Evolutionary conservation across 23 tunicate species (phyloP).

Genomic region (Clavelina lepadiformis): DNA sequence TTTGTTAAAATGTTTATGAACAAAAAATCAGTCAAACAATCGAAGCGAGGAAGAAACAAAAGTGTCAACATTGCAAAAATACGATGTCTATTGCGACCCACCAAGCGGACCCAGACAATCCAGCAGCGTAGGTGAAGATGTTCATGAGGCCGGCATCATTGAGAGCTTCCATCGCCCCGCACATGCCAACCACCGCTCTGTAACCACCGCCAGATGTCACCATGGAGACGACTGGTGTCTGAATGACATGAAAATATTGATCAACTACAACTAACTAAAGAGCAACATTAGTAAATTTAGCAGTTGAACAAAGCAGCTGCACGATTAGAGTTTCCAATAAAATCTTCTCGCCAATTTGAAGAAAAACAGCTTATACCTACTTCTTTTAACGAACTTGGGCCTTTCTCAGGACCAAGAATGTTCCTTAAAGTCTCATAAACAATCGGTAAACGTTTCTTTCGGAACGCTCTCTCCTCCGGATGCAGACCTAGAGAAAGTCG

Average conservation of each 20-base stretch:
- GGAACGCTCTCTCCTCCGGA: constrained; percentile 41
- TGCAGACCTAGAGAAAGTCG: constrained; percentile 39
- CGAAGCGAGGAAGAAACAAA: no score
- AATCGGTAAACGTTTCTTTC: constrained; percentile 47
- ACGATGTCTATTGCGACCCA: constrained; percentile 6
- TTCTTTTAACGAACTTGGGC: constrained; percentile 34
- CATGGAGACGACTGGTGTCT: constrained; percentile 79
- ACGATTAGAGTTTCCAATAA: no score
- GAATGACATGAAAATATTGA: no score
- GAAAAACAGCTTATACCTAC: no score
- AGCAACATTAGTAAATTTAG: no score
- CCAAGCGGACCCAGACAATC: constrained; percentile 87
- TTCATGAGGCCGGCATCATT: constrained; percentile 56
- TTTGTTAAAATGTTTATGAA: no score
- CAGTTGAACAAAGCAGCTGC: no score
- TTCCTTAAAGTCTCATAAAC: constrained; percentile 23
- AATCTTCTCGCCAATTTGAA: no score
- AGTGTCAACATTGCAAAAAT: no score
- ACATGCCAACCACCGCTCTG: constrained; percentile 77
- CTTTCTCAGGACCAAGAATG: constrained; percentile 25
- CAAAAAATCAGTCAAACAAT: no score
- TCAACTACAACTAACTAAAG: no score
- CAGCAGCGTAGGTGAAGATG: constrained; percentile 52
- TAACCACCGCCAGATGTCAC: constrained; percentile 84
- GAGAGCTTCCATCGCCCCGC: constrained; percentile 79